Percentiles rank a stretch among this genome's conserved stretches.
These are phyloP conservation scores for Dysmachus trigonus DNA, from an alignment of 2,888 invertebrate genomes.

Conservation along the genomic window DNA sequence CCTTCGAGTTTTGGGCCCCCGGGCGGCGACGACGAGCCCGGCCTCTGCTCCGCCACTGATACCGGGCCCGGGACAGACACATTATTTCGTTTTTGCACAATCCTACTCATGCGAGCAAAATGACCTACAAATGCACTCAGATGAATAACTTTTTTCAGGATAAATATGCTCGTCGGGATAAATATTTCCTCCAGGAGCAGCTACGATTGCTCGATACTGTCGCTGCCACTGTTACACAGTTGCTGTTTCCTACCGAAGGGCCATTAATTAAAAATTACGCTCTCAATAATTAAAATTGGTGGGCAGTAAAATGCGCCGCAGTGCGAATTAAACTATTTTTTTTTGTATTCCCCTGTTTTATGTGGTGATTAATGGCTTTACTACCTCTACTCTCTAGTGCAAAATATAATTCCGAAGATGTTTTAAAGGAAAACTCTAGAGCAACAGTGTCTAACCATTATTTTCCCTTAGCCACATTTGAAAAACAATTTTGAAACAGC, in stretches of 20 bases:
- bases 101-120: constrained; percentile 12
- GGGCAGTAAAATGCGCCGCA: not conserved
- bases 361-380: not conserved
- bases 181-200: constrained; percentile 4
- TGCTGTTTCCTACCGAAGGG: not conserved
- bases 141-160: constrained; percentile 27
- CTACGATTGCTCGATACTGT: not conserved
- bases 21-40: not conserved
- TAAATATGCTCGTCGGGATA: constrained; percentile 19
- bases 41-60: not conserved
- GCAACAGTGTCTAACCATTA: no score
- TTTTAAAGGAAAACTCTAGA: not conserved
- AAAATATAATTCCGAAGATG: no score
- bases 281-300: constrained; percentile 3
- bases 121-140: constrained; percentile 37
- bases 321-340: not conserved
- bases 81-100: constrained; percentile 8
- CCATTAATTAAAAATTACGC: constrained; percentile 25
- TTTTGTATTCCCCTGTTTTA: not conserved
- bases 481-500: no score
- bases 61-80: not conserved
- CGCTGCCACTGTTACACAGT: not conserved
- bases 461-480: no score
- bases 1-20: not conserved
- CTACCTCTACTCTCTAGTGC: not conserved